These are phyloP conservation scores for Temnothorax curvispinosus DNA, from an alignment of 1,140 invertebrate species.

Conservation along the genomic window DNA sequence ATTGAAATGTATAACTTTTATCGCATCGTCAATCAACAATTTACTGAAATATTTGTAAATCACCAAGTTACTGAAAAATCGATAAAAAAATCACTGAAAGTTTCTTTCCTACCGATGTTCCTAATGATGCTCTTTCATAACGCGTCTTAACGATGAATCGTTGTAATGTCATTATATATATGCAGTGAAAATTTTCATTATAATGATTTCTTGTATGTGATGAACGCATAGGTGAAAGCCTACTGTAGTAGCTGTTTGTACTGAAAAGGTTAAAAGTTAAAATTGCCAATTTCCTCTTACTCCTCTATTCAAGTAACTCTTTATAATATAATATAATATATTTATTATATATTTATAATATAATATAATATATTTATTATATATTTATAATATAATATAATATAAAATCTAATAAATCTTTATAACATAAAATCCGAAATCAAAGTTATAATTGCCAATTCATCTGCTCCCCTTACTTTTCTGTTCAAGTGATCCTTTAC, in stretches of 20 bases:
- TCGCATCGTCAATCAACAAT: not conserved
- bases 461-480: too few species aligned
- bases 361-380: too few species aligned
- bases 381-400: too few species aligned
- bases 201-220: not conserved
- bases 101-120: not conserved
- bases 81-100: not conserved
- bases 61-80: not conserved
- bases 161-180: constrained; percentile 9
- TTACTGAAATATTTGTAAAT: not conserved
- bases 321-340: too few species aligned
- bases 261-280: not conserved
- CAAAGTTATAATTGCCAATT: too few species aligned
- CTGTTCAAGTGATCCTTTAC: not conserved
- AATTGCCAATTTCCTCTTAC: not conserved
- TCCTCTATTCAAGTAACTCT: too few species aligned
- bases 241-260: not conserved
- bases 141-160: not conserved
- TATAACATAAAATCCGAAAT: too few species aligned
- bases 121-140: constrained; percentile 10
- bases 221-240: not conserved
- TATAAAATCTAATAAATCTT: too few species aligned
- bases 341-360: too few species aligned
- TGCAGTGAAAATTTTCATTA: not conserved
- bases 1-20: constrained; percentile 3